phyloP scores from a whole-genome alignment of 2,888 invertebrate species.

The Nezara viridula region DNA sequence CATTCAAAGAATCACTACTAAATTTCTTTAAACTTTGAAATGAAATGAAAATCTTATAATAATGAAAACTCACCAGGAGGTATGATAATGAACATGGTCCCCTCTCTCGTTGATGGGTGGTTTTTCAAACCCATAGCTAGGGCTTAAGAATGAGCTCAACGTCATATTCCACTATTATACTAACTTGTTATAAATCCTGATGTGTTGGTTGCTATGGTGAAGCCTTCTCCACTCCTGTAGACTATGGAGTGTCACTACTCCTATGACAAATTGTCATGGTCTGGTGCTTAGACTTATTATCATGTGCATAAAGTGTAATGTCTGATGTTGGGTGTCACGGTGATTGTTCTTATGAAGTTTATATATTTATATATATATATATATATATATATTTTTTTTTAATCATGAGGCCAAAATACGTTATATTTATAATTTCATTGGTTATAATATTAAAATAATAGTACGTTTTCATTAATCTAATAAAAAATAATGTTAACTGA shows the following conservation, averaged over 20 bases:
- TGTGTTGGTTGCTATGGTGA: not conserved
- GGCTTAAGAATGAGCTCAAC: slow-evolving; percentile 52
- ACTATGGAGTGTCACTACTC: slow-evolving; percentile 10
- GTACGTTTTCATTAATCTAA: too few species aligned
- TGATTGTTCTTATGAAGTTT: not conserved
- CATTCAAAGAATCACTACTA: not conserved
- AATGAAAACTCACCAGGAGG: slow-evolving; percentile 54
- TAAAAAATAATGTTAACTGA: too few species aligned
- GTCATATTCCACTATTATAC: slow-evolving; percentile 32
- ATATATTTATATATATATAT: too few species aligned
- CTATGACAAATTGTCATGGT: slow-evolving; percentile 23
- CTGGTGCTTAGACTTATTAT: slow-evolving; percentile 16
- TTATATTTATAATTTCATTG: too few species aligned
- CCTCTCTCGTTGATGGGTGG: slow-evolving; percentile 58
- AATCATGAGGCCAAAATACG: too few species aligned
- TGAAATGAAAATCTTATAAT: not conserved
- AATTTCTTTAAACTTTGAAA: not conserved
- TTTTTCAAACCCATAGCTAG: slow-evolving; percentile 49
- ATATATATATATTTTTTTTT: too few species aligned
- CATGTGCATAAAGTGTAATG: slow-evolving; percentile 22
- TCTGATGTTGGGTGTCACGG: not conserved
- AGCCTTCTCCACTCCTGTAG: not conserved
- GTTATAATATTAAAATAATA: too few species aligned
- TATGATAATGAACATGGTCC: slow-evolving; percentile 61
- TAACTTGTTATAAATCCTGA: not conserved